Base-by-base conservation (phyloP, 2,113 vertebrate species). In the Cheilinus undulatus region DNA sequence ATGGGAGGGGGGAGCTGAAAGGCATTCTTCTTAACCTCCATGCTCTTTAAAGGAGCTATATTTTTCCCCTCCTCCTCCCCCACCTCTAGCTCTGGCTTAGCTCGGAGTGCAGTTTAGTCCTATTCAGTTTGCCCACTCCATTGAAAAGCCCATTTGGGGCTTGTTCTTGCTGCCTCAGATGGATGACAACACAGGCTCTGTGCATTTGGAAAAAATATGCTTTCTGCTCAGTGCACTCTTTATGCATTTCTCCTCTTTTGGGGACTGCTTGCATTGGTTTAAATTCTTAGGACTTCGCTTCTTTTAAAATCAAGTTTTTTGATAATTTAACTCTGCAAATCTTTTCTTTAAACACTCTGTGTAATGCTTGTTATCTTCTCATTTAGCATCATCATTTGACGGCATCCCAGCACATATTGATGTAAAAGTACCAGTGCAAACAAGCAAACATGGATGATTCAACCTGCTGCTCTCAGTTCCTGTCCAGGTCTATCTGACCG, bases 121-220 rank as follows among this genome's bases (percentile, higher is more conserved):
- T 89, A 93, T 94, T 95, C 93, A 94, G 84, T 92, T 91, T 92
- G 89, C 89, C 91, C 87, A 85, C 82, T 93, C 92, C 89, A 91
- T 93, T 94, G 92, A 93, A 93, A 92, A 89, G 57, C 72, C 74
- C 82, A 78, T 86, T 82, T 65, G 77, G 82, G 83, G 73, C 80
- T 92, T 56, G 77, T 83, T 90, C 80, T 85, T 72, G 78, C 68
- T 87, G 77, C 65, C 46, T 63, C 60, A 63, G 72, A 81, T 71
- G 68, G 78, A 83, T 72, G 84, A 76, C 79, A 86, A 80, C 82
- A 86, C 78, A 61, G 70, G 60, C 66, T 81, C 70, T 57, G 49
- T 76, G 70, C 78, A 59, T 61, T 68, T 61, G 60, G 49, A 82
- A 64, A 69, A 84, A 81, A 81, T 61, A 52, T 51, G 34, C 57